phyloP scores from a whole-genome alignment of 2,888 invertebrate species.

The Acheta domesticus region DNA sequence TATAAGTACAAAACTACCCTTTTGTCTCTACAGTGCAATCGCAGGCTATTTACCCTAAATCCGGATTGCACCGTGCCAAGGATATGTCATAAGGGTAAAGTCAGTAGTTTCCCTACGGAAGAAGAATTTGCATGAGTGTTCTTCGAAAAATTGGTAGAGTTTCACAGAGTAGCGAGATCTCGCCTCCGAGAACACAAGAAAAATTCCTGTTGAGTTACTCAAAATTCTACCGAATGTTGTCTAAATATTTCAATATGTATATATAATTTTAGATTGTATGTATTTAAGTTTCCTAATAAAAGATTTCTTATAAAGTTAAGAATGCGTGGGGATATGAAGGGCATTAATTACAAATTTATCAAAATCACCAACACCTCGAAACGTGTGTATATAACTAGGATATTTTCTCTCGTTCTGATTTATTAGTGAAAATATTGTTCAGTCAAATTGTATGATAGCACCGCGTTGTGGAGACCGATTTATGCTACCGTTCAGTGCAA shows the following conservation, averaged over 20 bases:
- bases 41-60: background rate
- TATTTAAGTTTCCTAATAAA: slow-evolving; percentile 1
- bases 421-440: background rate
- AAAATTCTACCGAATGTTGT: background rate
- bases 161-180: background rate
- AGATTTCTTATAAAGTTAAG: slow-evolving; percentile 18
- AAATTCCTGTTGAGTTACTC: background rate
- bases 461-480: slow-evolving; percentile 7
- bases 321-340: slow-evolving; percentile 2
- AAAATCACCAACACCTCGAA: slow-evolving; percentile 18
- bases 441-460: slow-evolving; percentile 11
- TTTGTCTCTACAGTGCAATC: slow-evolving; percentile 18
- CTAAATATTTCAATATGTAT: slow-evolving; percentile 3
- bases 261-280: slow-evolving; percentile 11
- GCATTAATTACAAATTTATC: background rate
- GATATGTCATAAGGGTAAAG: background rate
- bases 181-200: background rate
- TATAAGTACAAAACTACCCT: slow-evolving; percentile 7
- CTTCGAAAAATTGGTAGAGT: background rate
- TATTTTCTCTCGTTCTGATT: slow-evolving; percentile 5
- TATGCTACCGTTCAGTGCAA: background rate
- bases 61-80: slow-evolving; percentile 18
- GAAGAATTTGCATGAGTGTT: background rate
- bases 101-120: background rate
- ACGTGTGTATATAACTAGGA: slow-evolving; percentile 2